phyloP scores from a whole-genome alignment of 2,888 invertebrate species.

The Lacanobia wlatinum region DNA sequence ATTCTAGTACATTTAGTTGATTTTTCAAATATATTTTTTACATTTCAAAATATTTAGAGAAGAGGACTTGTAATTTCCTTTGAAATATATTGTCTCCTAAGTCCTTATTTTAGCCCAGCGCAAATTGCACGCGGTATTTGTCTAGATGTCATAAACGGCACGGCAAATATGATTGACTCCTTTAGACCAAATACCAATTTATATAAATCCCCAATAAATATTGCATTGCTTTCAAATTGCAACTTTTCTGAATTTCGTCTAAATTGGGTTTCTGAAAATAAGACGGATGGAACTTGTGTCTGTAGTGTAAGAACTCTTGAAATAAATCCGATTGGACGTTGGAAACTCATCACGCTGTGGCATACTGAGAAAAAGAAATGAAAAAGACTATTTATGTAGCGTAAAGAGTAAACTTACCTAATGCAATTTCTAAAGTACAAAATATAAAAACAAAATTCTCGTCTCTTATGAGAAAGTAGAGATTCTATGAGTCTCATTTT shows the following conservation, averaged over 20 bases:
- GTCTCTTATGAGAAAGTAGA: not conserved
- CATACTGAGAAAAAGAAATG: constrained; percentile 6
- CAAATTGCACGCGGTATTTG: constrained; percentile 6
- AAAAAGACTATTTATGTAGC: not conserved
- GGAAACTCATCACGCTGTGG: constrained; percentile 14
- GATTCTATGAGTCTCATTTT: not conserved
- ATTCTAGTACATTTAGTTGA: too few species aligned
- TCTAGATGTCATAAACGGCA: constrained; percentile 20
- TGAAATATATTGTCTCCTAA: not conserved
- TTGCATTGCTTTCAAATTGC: constrained; percentile 68
- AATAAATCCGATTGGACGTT: constrained; percentile 39
- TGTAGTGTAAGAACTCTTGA: constrained; percentile 38
- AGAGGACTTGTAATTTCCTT: not conserved
- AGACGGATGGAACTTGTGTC: constrained; percentile 41
- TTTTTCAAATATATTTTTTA: too few species aligned
- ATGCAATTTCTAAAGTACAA: not conserved
- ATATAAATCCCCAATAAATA: constrained; percentile 65
- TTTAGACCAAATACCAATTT: constrained; percentile 61
- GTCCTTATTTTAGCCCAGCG: not conserved
- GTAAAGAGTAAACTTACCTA: not conserved
- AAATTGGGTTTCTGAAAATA: constrained; percentile 53
- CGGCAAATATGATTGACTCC: constrained; percentile 49
- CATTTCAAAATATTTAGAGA: too few species aligned
- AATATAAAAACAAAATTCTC: not conserved
- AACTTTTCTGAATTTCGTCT: constrained; percentile 56